Conservation (phyloP, 2,888 invertebrate genomes). For the Cheilosia pagana region DNA sequence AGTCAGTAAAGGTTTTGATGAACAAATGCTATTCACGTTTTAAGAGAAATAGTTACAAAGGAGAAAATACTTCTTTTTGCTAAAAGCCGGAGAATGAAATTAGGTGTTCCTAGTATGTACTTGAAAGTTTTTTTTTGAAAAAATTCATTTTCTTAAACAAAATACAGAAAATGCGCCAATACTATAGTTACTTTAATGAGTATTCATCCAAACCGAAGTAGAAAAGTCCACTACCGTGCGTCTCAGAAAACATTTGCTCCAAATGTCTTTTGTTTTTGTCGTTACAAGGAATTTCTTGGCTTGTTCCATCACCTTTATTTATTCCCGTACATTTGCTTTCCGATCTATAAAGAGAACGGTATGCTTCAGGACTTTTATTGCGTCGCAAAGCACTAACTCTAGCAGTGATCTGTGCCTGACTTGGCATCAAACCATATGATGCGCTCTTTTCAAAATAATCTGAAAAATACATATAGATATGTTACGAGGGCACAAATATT, state of each 20-base stretch:
- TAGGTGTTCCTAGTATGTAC: no score
- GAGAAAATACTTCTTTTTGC: no score
- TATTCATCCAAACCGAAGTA: neutral
- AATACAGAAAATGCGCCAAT: no score
- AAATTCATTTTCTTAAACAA: no score
- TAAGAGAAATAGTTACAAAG: no score
- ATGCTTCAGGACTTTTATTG: neutral
- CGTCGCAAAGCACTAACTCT: neutral
- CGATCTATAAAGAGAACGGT: neutral
- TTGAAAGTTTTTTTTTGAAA: no score
- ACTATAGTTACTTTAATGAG: neutral
- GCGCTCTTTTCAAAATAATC: neutral
- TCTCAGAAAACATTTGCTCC: slow-evolving; percentile 21
- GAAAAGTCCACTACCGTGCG: slow-evolving; percentile 26
- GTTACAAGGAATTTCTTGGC: neutral
- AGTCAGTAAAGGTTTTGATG: no score
- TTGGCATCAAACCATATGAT: neutral
- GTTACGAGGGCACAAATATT: neutral
- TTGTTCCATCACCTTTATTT: neutral
- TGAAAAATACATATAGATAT: neutral
- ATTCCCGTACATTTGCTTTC: neutral
- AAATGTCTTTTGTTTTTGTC: slow-evolving; percentile 4
- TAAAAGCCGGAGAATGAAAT: no score
- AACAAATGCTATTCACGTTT: no score
- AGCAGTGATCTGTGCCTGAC: neutral